Evolutionary conservation across 2,797 vertebrate genomes (phyloP).

Genomic region (Oryzias sinensis): DNA sequence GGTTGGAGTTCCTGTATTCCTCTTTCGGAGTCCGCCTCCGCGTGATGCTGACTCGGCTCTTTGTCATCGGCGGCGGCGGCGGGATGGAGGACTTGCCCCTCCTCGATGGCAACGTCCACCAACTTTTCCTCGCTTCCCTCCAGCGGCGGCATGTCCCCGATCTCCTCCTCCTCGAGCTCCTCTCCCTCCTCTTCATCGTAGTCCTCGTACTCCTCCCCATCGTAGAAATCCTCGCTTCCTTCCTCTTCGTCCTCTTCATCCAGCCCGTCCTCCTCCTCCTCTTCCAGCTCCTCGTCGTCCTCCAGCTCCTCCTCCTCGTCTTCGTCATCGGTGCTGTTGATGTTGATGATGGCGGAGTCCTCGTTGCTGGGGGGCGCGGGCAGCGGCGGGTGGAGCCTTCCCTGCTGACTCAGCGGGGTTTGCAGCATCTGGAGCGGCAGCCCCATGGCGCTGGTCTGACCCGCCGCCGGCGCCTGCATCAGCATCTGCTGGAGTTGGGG

Average conservation of each 20-base stretch:
- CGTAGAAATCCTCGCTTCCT: conserved; percentile 77
- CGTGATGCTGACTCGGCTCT: conserved; percentile 42
- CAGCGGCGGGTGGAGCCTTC: conserved; percentile 62
- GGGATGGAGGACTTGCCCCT: conserved; percentile 65
- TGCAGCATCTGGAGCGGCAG: conserved; percentile 64
- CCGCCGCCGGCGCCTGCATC: conserved; percentile 63
- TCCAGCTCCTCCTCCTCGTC: conserved; percentile 86
- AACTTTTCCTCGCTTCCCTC: conserved; percentile 66
- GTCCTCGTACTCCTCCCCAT: conserved; percentile 76
- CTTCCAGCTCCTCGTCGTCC: conserved; percentile 80
- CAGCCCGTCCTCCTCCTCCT: conserved; percentile 71
- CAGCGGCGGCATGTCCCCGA: conserved; percentile 79
- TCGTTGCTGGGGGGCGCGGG: conserved; percentile 56
- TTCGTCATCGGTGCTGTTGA: conserved; percentile 89
- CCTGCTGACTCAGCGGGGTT: conserved; percentile 63
- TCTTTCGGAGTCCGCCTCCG: conserved; percentile 63
- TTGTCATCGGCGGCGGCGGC: conserved; percentile 38
- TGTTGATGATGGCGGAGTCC: conserved; percentile 85
- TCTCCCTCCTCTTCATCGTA: conserved; percentile 81
- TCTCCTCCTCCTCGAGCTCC: conserved; percentile 70
- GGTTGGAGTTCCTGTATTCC: conserved; percentile 75
- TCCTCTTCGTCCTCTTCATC: conserved; percentile 84
- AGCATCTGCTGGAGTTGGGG: conserved; percentile 80
- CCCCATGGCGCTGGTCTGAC: conserved; percentile 44
- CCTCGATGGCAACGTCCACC: conserved; percentile 53